Percentiles rank a stretch among this genome's conserved stretches.
phyloP scores from a whole-genome alignment of 2,888 invertebrate genomes.

The Apamea anceps region DNA sequence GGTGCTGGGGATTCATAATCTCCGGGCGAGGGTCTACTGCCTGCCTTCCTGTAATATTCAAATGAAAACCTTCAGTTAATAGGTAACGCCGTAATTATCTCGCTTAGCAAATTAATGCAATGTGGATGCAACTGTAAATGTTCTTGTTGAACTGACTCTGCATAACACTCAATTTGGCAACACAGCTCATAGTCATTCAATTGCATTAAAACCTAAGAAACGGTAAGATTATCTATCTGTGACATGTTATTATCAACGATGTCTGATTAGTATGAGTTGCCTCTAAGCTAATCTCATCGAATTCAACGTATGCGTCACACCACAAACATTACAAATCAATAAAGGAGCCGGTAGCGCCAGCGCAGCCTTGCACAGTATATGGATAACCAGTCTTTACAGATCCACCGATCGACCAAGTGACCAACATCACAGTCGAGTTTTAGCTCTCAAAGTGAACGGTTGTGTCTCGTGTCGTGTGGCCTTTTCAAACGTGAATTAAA shows the following conservation, averaged over 20 bases:
- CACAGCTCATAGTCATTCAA: neutral
- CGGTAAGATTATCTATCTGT: neutral
- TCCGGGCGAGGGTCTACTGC: too few species aligned
- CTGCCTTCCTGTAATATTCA: too few species aligned
- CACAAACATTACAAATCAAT: constrained; percentile 8
- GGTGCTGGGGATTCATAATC: too few species aligned
- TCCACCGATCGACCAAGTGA: constrained; percentile 6
- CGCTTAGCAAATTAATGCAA: too few species aligned
- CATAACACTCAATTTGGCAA: neutral
- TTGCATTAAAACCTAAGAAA: neutral
- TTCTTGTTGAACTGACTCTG: too few species aligned
- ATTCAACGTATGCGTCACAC: constrained; percentile 18
- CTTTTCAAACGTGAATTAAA: neutral
- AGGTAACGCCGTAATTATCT: too few species aligned
- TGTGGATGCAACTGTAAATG: too few species aligned
- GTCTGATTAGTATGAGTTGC: constrained; percentile 25
- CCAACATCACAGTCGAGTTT: neutral
- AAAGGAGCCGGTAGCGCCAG: constrained; percentile 8
- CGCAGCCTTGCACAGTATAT: constrained; percentile 25
- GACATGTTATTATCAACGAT: neutral
- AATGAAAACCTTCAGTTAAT: too few species aligned
- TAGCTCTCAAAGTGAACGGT: constrained; percentile 1
- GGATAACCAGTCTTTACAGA: constrained; percentile 32
- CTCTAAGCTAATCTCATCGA: constrained; percentile 10
- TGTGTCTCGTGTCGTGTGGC: constrained; percentile 1